Evolutionary conservation across 2,113 vertebrate genomes (phyloP).

Genomic region (Dasypus novemcinctus): DNA sequence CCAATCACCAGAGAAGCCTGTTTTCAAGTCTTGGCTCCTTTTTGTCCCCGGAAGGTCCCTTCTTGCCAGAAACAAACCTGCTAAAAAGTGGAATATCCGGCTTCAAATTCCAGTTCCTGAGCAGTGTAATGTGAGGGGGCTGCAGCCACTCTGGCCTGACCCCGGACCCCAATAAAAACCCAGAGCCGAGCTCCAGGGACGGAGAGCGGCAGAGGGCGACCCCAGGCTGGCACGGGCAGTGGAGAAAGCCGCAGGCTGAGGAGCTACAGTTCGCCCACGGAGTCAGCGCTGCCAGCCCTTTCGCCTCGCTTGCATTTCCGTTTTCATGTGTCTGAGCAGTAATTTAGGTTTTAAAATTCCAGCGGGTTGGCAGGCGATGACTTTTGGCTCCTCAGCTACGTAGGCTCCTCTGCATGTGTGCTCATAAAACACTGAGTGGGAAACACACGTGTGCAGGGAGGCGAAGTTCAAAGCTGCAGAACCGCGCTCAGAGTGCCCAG

Average conservation of each 20-base stretch:
- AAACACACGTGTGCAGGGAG: accelerated
- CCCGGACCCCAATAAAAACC: accelerated
- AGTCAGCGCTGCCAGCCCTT: accelerated
- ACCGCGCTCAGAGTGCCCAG: accelerated
- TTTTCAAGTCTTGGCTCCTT: not conserved
- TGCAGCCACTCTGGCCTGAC: accelerated
- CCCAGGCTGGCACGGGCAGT: too few relatives aligned
- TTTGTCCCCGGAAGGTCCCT: not conserved
- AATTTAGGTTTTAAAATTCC: not conserved
- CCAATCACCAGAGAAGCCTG: accelerated
- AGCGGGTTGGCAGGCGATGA: not conserved
- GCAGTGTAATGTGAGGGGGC: accelerated
- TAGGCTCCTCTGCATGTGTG: not conserved
- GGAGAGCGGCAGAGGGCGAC: not conserved
- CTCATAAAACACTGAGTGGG: not conserved
- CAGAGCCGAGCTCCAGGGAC: not conserved
- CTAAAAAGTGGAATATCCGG: not conserved
- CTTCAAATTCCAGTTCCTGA: too few relatives aligned
- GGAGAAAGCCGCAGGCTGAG: accelerated
- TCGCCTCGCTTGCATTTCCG: accelerated
- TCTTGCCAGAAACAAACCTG: not conserved
- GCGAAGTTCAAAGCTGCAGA: not conserved
- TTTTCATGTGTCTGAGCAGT: not conserved
- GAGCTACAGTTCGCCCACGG: not conserved
- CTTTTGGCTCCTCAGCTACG: not conserved